phyloP scores from a whole-genome alignment of 2,888 invertebrate species.

The Caenorhabditis angaria region DNA sequence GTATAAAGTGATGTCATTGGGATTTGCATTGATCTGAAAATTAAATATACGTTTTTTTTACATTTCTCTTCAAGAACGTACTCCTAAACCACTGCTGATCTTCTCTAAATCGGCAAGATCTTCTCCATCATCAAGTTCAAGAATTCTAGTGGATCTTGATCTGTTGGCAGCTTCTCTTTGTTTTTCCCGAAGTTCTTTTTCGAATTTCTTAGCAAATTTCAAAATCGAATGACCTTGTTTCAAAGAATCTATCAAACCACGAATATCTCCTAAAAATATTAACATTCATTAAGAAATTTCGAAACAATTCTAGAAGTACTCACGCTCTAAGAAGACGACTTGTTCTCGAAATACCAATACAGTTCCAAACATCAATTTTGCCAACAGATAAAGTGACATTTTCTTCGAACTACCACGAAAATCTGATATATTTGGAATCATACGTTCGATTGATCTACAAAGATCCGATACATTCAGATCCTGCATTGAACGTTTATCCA shows the following conservation, averaged over 20 bases:
- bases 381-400: background rate
- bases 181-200: background rate
- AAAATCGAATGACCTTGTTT: background rate
- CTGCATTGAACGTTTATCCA: background rate
- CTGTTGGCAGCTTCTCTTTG: background rate
- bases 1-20: background rate
- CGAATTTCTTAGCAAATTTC: background rate
- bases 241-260: background rate
- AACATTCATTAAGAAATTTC: background rate
- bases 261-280: background rate
- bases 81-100: background rate
- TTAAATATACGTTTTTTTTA: background rate
- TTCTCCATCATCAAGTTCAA: background rate
- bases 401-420: background rate
- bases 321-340: background rate
- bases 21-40: background rate
- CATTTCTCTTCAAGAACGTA: background rate
- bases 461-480: background rate
- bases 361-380: background rate
- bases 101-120: background rate
- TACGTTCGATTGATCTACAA: background rate
- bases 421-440: background rate
- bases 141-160: background rate
- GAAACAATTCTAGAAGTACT: background rate
- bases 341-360: background rate